Evolutionary conservation across 2,888 invertebrate genomes (phyloP), one percentile per base, ranked within the genome.

Genomic region (Mechanitis mazaeus): DNA sequence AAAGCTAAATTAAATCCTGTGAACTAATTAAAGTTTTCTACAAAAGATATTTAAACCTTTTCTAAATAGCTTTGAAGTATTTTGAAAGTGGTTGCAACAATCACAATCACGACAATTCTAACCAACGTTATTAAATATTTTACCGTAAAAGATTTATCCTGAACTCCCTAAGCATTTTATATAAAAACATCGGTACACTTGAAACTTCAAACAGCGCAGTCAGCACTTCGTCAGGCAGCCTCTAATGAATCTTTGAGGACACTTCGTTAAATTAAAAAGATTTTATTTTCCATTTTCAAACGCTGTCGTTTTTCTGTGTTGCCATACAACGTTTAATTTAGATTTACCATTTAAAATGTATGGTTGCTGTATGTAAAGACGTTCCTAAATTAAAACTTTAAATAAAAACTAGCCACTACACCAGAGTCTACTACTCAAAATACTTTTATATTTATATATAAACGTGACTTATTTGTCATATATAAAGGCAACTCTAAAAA

Each of bases 161-260:
- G 47, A 50, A 55, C 56, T 58, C 56, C 55, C 38, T 33, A 55
- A 64, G 56, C 59, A 58, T 61, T 59, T 66, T 62, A 56, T 59
- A 65, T 62, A 67, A 69, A 68, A 69, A 68, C 61, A 67, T 61
- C 63, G 61, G 67, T 64, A 67, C 61, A 67, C 67, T 68, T 63
- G 60, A 68, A 68, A 68, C 61, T 64, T 64, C 60, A 66, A 68
- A 66, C 63, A 63, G 63, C 66, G 63, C 53, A 55, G 64, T 66
- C 63, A 66, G 64, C 66, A 66, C 64, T 64, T 60, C 66, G 64
- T 64, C 63, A 65, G 58, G 60, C 60, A 58, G 66, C 64, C 64
- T 65, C 65, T 69, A 68, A 69, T 68, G 68, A 68, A 64, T 64
- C 68, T 64, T 63, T 60, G 68, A 70, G 70, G 67, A 69, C 65